A percentile compares a stretch with the other conserved stretches of the same genome.
These are phyloP conservation scores for Alloplasta piceator DNA, from an alignment of 2,888 invertebrate genomes.

Conservation along the genomic window DNA sequence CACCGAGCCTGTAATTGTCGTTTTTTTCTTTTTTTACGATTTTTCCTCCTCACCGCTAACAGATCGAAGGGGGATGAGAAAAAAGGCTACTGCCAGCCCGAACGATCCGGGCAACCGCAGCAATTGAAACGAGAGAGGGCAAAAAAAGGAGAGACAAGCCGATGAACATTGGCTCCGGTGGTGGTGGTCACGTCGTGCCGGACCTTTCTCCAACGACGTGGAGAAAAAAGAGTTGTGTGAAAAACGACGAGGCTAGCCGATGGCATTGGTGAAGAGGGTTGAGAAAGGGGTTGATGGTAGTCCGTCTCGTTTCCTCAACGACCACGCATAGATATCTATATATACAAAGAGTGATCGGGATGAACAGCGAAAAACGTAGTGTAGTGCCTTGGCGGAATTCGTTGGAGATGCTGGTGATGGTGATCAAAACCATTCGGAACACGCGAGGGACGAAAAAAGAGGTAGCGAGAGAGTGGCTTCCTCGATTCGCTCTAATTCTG, in stretches of 20 bases:
- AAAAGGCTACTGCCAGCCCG: slow-evolving; percentile 21
- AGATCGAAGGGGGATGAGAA: slow-evolving; percentile 1
- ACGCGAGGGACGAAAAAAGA: too few relatives aligned
- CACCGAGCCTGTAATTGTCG: too few relatives aligned
- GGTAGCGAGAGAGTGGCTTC: slow-evolving; percentile 38
- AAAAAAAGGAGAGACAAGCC: slow-evolving; percentile 5
- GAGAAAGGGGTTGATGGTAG: slow-evolving; percentile 6
- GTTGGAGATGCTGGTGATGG: neutral
- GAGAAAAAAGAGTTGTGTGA: slow-evolving; percentile 46
- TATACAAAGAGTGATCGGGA: too few relatives aligned
- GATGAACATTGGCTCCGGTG: slow-evolving; percentile 35
- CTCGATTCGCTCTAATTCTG: slow-evolving; percentile 52
- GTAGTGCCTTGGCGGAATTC: neutral
- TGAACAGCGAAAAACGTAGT: slow-evolving; percentile 13
- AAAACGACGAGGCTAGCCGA: slow-evolving; percentile 5
- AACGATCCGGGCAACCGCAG: slow-evolving; percentile 30
- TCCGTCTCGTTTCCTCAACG: slow-evolving; percentile 22
- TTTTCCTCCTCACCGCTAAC: neutral
- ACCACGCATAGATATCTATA: slow-evolving; percentile 12
- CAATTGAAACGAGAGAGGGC: slow-evolving; percentile 39
- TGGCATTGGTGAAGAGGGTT: slow-evolving; percentile 7
- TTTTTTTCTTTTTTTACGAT: too few relatives aligned
- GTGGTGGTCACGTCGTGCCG: slow-evolving; percentile 30
- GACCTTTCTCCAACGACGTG: slow-evolving; percentile 41
- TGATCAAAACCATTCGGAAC: slow-evolving; percentile 44